Evolutionary conservation across 2,888 invertebrate species (phyloP).

Genomic region (Rhorus exstirpatorius): DNA sequence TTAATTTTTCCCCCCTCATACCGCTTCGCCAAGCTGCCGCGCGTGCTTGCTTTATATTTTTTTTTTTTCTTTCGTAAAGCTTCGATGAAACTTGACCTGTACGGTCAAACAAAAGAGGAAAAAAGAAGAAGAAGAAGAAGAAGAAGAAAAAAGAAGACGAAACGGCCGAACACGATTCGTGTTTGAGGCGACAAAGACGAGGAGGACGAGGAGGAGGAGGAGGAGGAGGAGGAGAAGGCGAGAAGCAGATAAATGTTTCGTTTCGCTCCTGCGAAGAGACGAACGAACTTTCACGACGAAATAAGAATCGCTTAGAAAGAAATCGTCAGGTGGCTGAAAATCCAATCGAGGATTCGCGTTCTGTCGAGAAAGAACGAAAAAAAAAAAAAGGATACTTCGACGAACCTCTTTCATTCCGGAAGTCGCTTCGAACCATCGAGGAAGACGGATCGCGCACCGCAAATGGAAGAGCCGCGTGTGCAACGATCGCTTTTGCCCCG

Average conservation of each 20-base stretch:
- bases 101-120: no score
- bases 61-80: conserved; percentile 29
- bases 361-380: neutral
- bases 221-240: no score
- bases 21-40: neutral
- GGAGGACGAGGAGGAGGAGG: neutral
- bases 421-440: neutral
- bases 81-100: neutral
- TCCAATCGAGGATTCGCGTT: neutral
- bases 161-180: neutral
- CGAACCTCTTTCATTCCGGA: neutral
- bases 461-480: no score
- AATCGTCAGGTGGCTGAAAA: neutral
- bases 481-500: no score
- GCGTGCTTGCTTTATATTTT: neutral
- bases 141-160: neutral
- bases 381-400: neutral
- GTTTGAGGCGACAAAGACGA: neutral
- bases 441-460: neutral
- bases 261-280: conserved; percentile 2
- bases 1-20: neutral
- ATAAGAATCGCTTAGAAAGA: neutral
- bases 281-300: conserved; percentile 1
- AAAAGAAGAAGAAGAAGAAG: no score
- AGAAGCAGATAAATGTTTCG: no score